Evolutionary conservation across 2,888 invertebrate species (phyloP).

Genomic region (Lasioglossum morio): DNA sequence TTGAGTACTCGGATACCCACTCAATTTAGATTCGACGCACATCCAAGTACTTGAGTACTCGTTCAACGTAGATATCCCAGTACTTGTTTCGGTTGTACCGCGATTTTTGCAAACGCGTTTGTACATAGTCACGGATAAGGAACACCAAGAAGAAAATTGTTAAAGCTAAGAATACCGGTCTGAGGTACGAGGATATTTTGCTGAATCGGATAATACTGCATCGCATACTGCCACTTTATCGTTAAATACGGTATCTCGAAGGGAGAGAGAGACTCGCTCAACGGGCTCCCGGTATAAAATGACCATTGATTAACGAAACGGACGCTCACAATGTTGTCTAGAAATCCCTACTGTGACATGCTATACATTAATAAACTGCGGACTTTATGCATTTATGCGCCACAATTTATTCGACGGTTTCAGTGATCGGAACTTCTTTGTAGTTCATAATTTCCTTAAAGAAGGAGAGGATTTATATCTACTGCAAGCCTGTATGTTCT

Average conservation of each 20-base stretch:
- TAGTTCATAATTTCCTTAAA: too few species aligned
- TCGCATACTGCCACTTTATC: constrained; percentile 77
- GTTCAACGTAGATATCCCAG: not conserved
- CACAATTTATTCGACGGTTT: too few species aligned
- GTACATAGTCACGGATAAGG: not conserved
- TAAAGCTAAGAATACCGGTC: constrained; percentile 60
- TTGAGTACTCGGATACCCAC: not conserved
- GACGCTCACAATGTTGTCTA: constrained; percentile 16
- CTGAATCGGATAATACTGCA: constrained; percentile 65
- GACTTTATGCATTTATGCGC: too few species aligned
- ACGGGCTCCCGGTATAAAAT: constrained; percentile 79
- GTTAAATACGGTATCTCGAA: constrained; percentile 56
- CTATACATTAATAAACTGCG: not conserved
- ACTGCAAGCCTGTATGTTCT: too few species aligned
- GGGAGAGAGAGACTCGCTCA: constrained; percentile 76
- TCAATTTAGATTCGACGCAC: not conserved
- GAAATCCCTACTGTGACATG: not conserved
- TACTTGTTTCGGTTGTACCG: not conserved
- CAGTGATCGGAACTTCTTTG: too few species aligned
- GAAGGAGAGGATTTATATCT: too few species aligned
- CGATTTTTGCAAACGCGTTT: not conserved
- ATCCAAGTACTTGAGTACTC: not conserved
- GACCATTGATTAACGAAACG: constrained; percentile 76
- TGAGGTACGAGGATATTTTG: constrained; percentile 57
- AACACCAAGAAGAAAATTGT: not conserved